These are phyloP conservation scores for Morpho deidamia DNA, from an alignment of 2,888 invertebrate genomes.

Conservation along the genomic window DNA sequence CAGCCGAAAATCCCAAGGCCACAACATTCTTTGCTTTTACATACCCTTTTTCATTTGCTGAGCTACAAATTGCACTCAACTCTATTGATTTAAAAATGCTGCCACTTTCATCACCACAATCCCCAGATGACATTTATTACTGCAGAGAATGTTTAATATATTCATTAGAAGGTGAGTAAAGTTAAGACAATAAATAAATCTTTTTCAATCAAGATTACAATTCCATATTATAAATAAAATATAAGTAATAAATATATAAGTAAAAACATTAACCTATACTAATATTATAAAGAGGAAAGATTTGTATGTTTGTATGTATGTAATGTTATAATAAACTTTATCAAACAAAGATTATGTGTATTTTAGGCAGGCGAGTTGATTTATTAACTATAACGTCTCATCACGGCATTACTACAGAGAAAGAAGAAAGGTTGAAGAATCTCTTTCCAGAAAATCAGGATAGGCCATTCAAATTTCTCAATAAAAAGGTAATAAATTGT, in stretches of 20 bases:
- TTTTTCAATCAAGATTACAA: no score
- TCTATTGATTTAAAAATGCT: slow-evolving; percentile 82
- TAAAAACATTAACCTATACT: no score
- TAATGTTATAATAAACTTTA: no score
- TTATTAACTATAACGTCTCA: slow-evolving; percentile 90
- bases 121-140: slow-evolving; percentile 88
- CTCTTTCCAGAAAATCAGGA: slow-evolving; percentile 85
- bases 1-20: slow-evolving; percentile 83
- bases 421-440: slow-evolving; percentile 84
- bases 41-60: slow-evolving; percentile 92
- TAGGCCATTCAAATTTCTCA: slow-evolving; percentile 85
- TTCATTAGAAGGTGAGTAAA: slow-evolving; percentile 81
- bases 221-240: no score
- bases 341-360: no score
- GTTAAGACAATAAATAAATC: no score
- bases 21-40: slow-evolving; percentile 94
- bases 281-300: no score
- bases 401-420: slow-evolving; percentile 84
- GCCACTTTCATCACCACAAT: slow-evolving; percentile 46
- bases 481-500: slow-evolving; percentile 82
- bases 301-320: no score
- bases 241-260: no score
- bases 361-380: slow-evolving; percentile 82
- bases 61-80: slow-evolving; percentile 85
- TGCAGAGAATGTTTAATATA: slow-evolving; percentile 88